These are phyloP conservation scores for Cephus nigrinus DNA, from an alignment of 2,888 invertebrate species.

Conservation along the genomic window DNA sequence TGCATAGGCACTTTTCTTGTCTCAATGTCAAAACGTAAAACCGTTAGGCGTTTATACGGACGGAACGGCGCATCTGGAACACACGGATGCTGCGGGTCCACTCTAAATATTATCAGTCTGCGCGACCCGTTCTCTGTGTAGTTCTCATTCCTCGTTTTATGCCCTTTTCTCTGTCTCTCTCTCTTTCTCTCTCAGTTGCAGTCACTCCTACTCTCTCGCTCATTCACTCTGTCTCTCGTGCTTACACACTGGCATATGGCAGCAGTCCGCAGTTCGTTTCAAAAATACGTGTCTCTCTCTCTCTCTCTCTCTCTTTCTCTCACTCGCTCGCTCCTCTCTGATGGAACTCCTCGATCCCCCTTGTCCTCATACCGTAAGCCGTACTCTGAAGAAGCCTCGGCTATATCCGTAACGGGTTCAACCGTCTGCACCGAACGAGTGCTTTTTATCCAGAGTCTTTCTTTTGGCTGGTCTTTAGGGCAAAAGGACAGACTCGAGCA, in stretches of 20 bases:
- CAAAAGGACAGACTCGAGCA: neutral
- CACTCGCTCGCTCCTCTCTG: neutral
- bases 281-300: neutral
- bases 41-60: neutral
- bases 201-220: neutral
- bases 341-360: neutral
- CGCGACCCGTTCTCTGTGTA: neutral
- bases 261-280: neutral
- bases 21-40: neutral
- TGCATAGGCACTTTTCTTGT: neutral
- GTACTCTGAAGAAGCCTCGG: slow-evolving; percentile 8
- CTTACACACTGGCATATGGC: neutral
- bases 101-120: slow-evolving; percentile 3
- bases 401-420: slow-evolving; percentile 13
- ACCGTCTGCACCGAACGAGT: slow-evolving; percentile 9
- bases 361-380: neutral
- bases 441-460: slow-evolving; percentile 29
- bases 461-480: slow-evolving; percentile 12
- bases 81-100: neutral
- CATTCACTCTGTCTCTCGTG: neutral
- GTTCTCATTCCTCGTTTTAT: slow-evolving; percentile 2
- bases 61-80: slow-evolving; percentile 1
- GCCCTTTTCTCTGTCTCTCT: neutral
- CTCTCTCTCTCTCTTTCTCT: slow-evolving; percentile 2
- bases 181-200: neutral